phyloP scores from a whole-genome alignment of 2,113 vertebrate species.

The Penelope pileata region DNA sequence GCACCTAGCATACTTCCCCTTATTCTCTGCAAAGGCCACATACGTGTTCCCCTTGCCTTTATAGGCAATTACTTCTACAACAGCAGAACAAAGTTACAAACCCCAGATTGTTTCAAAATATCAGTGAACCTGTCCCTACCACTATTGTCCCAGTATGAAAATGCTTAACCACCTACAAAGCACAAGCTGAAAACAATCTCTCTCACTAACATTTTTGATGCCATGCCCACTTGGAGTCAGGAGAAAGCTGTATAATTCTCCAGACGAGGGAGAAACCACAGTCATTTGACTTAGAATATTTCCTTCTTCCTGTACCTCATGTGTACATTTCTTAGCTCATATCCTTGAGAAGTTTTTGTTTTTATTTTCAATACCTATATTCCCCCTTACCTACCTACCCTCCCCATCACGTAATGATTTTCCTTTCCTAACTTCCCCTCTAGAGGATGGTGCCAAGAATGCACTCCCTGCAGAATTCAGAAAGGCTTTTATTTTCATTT shows the following conservation, averaged over 20 bases:
- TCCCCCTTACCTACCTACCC: background rate
- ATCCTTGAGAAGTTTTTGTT: background rate
- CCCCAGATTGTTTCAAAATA: background rate
- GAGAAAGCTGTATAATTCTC: slow-evolving; percentile 20
- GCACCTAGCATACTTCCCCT: fast-evolving
- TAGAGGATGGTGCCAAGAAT: background rate
- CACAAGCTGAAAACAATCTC: background rate
- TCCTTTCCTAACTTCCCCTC: background rate
- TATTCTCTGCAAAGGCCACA: background rate
- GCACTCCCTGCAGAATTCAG: background rate
- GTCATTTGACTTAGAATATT: slow-evolving; percentile 15
- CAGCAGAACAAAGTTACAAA: background rate
- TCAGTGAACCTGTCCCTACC: background rate
- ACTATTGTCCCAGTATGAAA: background rate
- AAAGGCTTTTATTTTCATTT: background rate
- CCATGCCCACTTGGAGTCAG: slow-evolving; percentile 7
- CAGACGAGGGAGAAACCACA: background rate
- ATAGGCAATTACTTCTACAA: background rate
- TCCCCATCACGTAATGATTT: background rate
- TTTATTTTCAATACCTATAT: slow-evolving; percentile 18
- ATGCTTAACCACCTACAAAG: background rate
- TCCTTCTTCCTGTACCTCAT: slow-evolving; percentile 9
- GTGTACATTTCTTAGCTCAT: slow-evolving; percentile 9
- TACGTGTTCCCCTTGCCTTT: background rate
- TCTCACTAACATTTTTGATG: slow-evolving; percentile 46